Conservation (phyloP, 1,140 invertebrate genomes). For the Diuraphis noxia region DNA sequence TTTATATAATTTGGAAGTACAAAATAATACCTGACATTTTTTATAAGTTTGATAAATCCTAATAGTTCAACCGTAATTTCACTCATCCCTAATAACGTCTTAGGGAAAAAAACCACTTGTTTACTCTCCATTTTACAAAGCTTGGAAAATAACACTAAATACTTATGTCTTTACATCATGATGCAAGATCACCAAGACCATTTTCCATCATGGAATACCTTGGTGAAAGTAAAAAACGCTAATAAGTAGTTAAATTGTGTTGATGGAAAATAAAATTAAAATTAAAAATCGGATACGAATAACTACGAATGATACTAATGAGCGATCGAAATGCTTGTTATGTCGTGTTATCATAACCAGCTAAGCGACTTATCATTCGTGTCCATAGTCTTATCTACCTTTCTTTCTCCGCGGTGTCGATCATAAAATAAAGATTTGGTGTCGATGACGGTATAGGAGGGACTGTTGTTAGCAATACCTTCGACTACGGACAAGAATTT, state of each 20-base stretch:
- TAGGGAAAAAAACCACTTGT: slow-evolving; percentile 40
- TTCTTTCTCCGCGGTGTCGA: too few relatives aligned
- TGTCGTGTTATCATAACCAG: not conserved
- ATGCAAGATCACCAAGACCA: not conserved
- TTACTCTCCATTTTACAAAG: not conserved
- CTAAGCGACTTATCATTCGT: not conserved
- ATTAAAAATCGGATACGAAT: not conserved
- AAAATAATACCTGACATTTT: slow-evolving; percentile 30
- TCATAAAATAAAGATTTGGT: too few relatives aligned
- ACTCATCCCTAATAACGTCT: not conserved
- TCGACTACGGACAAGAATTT: too few relatives aligned
- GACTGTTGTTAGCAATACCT: too few relatives aligned
- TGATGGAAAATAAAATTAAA: not conserved
- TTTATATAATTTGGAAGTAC: not conserved
- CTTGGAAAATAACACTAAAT: not conserved
- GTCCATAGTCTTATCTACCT: not conserved
- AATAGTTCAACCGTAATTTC: not conserved
- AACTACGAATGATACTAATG: not conserved
- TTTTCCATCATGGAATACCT: not conserved
- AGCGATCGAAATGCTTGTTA: not conserved
- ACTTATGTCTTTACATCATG: not conserved
- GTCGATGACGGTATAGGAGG: too few relatives aligned
- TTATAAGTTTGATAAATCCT: not conserved
- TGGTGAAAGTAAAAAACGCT: not conserved
- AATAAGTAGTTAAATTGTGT: not conserved